Conservation (phyloP, 2,888 invertebrate genomes). For the Thalpophila matura region DNA sequence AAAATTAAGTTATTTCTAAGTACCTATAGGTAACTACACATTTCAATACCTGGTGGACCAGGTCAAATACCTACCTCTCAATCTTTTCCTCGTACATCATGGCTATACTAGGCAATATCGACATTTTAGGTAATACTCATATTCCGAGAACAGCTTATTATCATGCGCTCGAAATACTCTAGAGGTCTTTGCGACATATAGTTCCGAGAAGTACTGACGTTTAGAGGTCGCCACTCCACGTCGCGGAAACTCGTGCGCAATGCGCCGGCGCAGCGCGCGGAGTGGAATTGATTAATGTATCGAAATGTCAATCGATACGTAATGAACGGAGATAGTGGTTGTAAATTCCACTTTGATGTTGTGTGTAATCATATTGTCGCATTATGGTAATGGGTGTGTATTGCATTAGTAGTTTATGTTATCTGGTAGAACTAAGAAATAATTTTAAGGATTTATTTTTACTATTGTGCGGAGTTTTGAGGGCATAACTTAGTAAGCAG, state of each 20-base stretch:
- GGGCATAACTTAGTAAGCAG: too few species aligned
- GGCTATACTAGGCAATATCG: conserved; percentile 46
- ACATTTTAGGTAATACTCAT: conserved; percentile 48
- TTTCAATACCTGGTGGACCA: conserved; percentile 6
- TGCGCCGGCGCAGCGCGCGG: conserved; percentile 26
- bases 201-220: conserved; percentile 61
- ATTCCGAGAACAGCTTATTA: conserved; percentile 58
- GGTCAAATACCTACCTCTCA: conserved; percentile 24
- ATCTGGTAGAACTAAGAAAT: too few species aligned
- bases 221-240: conserved; percentile 57
- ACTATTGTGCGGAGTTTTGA: too few species aligned
- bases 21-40: not conserved
- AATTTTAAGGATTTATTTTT: too few species aligned
- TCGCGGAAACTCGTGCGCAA: conserved; percentile 43
- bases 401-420: not conserved
- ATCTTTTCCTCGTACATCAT: conserved; percentile 34
- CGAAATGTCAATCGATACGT: conserved; percentile 49
- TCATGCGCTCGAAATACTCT: conserved; percentile 44
- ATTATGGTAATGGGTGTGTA: conserved; percentile 3
- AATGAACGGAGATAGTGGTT: conserved; percentile 32
- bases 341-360: conserved; percentile 7
- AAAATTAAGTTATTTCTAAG: too few species aligned
- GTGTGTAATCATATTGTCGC: conserved; percentile 4
- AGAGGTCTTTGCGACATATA: conserved; percentile 58
- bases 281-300: conserved; percentile 42